A percentile compares a stretch with the other conserved stretches of the same genome.
These are phyloP conservation scores for Amia ocellicauda DNA, from an alignment of 2,113 vertebrate species.

Conservation along the genomic window DNA sequence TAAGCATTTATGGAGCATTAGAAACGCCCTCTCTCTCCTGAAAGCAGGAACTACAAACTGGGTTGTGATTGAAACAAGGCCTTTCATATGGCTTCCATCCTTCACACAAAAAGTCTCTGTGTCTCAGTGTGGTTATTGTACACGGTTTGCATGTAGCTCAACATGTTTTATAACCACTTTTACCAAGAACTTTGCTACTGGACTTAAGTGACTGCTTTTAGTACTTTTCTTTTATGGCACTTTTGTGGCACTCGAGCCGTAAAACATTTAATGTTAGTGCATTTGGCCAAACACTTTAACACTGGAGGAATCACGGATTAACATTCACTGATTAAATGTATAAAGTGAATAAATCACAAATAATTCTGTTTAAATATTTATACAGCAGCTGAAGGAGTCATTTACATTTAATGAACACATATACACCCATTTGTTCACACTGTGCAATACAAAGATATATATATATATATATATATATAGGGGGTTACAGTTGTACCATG, in stretches of 20 bases:
- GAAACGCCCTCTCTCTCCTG: constrained; percentile 75
- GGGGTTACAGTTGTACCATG: no score
- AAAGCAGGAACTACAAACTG: constrained; percentile 58
- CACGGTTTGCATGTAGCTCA: constrained; percentile 32
- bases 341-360: no score
- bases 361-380: constrained; percentile 48
- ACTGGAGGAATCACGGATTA: constrained; percentile 57
- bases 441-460: no score
- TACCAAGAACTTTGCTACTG: constrained; percentile 40
- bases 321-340: no score
- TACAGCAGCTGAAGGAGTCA: no score
- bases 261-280: constrained; percentile 41
- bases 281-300: constrained; percentile 45
- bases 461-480: no score
- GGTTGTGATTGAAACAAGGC: constrained; percentile 40
- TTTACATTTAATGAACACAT: no score
- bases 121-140: constrained; percentile 45
- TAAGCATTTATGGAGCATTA: constrained; percentile 72
- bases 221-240: constrained; percentile 45
- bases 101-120: constrained; percentile 32
- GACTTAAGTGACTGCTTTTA: constrained; percentile 48
- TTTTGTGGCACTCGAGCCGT: constrained; percentile 26
- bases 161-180: constrained; percentile 53
- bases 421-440: no score
- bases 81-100: constrained; percentile 40